Evolutionary conservation across 2,113 vertebrate genomes (phyloP).

Genomic region (Malurus alboscapulatus): DNA sequence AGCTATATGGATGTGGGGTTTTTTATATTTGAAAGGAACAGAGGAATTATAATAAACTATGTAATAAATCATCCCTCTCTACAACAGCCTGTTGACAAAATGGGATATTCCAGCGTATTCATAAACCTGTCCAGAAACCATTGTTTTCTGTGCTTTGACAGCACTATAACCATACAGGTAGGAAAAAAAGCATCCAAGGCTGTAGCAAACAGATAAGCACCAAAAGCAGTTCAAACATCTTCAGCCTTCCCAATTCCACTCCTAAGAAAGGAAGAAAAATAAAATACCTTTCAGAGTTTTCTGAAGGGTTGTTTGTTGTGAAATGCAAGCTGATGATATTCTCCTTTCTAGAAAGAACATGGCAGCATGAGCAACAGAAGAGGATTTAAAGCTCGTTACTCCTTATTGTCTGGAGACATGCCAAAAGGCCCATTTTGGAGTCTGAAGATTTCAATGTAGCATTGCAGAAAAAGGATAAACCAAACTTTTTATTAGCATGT

Average conservation of each 20-base stretch:
- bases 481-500: neutral
- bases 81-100: neutral
- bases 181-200: neutral
- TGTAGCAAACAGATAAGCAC: neutral
- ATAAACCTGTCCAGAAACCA: neutral
- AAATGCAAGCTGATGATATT: neutral
- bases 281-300: neutral
- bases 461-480: neutral
- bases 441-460: neutral
- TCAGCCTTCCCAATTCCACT: neutral
- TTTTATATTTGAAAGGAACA: neutral
- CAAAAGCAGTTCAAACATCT: neutral
- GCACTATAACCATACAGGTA: neutral
- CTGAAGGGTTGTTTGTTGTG: neutral
- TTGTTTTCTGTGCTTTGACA: neutral
- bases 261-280: neutral
- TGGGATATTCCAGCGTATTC: neutral
- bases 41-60: neutral
- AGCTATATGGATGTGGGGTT: fast-evolving
- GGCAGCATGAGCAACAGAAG: neutral
- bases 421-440: neutral
- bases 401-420: neutral
- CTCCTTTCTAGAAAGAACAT: neutral
- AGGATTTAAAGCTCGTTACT: neutral
- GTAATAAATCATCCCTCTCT: neutral